phyloP scores from a whole-genome alignment of 2,888 invertebrate genomes.

The Drosophila lacicola region DNA sequence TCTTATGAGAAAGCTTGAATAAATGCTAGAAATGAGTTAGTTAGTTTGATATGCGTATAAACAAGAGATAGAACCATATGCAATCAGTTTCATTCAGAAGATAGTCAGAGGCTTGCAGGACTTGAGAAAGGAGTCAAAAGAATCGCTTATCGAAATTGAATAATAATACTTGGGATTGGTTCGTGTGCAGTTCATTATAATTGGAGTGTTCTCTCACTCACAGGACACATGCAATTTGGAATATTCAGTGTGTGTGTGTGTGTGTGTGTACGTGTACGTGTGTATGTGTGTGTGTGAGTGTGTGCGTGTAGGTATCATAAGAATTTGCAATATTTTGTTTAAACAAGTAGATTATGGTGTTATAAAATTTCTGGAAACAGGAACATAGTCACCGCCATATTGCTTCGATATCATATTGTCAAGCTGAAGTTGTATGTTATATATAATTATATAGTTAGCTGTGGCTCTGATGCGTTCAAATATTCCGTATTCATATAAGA shows the following conservation, averaged over 20 bases:
- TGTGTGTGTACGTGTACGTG: constrained; percentile 3
- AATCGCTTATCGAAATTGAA: constrained; percentile 7
- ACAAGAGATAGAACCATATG: constrained; percentile 1
- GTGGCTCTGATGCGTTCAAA: constrained; percentile 12
- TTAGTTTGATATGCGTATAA: background rate
- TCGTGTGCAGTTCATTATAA: constrained; percentile 13
- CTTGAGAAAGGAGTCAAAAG: constrained; percentile 1
- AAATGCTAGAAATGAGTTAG: constrained; percentile 32
- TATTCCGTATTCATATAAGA: constrained; percentile 3
- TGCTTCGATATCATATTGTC: constrained; percentile 83
- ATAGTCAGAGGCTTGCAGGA: constrained; percentile 14
- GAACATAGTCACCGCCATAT: constrained; percentile 85
- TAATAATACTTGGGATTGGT: constrained; percentile 24
- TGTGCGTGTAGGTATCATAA: constrained; percentile 37
- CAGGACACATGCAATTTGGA: constrained; percentile 44
- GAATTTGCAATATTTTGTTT: constrained; percentile 53
- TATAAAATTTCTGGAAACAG: constrained; percentile 55
- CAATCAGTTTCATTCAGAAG: constrained; percentile 25
- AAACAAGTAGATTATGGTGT: constrained; percentile 47
- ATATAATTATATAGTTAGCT: constrained; percentile 20
- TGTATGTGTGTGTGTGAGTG: constrained; percentile 23
- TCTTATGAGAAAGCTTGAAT: constrained; percentile 29
- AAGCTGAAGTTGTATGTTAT: constrained; percentile 37
- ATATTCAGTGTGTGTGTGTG: constrained; percentile 25
- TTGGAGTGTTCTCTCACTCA: constrained; percentile 24